Percentiles rank a stretch among this genome's conserved stretches.
phyloP scores from a whole-genome alignment of 2,888 invertebrate species.

The Hemistola chrysoprasaria region DNA sequence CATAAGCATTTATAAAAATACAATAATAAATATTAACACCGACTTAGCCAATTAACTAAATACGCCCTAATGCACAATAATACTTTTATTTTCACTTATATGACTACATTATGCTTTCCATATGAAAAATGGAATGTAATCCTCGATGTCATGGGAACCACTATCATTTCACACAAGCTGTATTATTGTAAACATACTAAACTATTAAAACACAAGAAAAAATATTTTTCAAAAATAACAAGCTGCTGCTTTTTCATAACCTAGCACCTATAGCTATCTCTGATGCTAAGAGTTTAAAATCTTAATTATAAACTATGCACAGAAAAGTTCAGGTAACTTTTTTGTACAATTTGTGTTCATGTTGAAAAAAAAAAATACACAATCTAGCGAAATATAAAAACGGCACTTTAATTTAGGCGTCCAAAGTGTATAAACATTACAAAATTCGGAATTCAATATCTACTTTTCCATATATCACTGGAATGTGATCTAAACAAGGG shows the following conservation, averaged over 20 bases:
- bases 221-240: conserved; percentile 17
- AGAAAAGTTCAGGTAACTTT: conserved; percentile 70
- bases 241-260: conserved; percentile 31
- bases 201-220: conserved; percentile 20
- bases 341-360: conserved; percentile 56
- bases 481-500: too few species aligned
- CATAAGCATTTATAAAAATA: conserved; percentile 81
- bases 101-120: conserved; percentile 42
- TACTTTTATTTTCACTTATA: conserved; percentile 72
- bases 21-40: conserved; percentile 79
- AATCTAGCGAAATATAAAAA: conserved; percentile 24
- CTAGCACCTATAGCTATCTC: conserved; percentile 55
- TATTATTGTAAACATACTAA: conserved; percentile 10
- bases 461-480: not conserved
- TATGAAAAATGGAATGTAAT: conserved; percentile 53
- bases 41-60: conserved; percentile 66
- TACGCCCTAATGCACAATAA: conserved; percentile 72
- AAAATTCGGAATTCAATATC: not conserved
- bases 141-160: conserved; percentile 15
- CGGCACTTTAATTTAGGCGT: conserved; percentile 23
- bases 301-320: conserved; percentile 38
- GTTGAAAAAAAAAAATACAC: conserved; percentile 21
- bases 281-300: conserved; percentile 40
- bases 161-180: conserved; percentile 8
- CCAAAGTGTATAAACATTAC: conserved; percentile 9